These are phyloP conservation scores for Cyclargus thomasi DNA, from an alignment of 1,140 invertebrate genomes.

Conservation along the genomic window DNA sequence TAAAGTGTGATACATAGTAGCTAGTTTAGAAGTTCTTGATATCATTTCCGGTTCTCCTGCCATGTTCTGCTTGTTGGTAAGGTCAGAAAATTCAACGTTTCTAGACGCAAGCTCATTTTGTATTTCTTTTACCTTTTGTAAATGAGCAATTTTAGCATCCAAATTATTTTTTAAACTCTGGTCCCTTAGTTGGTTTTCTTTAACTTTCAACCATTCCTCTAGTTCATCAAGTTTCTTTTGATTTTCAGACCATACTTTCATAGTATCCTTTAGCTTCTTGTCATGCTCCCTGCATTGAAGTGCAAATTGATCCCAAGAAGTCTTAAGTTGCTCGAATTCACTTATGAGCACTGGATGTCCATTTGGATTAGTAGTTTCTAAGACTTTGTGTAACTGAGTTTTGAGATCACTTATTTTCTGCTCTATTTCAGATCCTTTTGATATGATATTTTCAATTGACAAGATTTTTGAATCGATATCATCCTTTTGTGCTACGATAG, in stretches of 20 bases:
- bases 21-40: constrained; percentile 85
- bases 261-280: constrained; percentile 82
- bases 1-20: constrained; percentile 89
- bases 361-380: constrained; percentile 85
- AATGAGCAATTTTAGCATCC: constrained; percentile 86
- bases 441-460: constrained; percentile 84
- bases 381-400: constrained; percentile 81
- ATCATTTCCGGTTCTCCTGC: constrained; percentile 86
- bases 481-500: constrained; percentile 83
- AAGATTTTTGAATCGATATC: constrained; percentile 83
- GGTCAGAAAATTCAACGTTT: constrained; percentile 81
- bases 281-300: constrained; percentile 81
- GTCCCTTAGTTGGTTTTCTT: constrained; percentile 90
- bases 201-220: constrained; percentile 88
- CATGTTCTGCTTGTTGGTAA: constrained; percentile 82
- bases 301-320: constrained; percentile 86
- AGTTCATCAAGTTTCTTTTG: constrained; percentile 85
- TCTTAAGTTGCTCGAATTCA: constrained; percentile 84
- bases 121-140: constrained; percentile 85
- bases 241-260: constrained; percentile 86
- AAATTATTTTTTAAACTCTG: constrained; percentile 91
- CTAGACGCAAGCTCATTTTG: constrained; percentile 85
- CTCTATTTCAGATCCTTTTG: constrained; percentile 84
- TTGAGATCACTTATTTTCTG: constrained; percentile 83
- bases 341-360: constrained; percentile 86